Conservation (phyloP, 2,888 invertebrate species). For the Rambutsinella grinnellia region DNA sequence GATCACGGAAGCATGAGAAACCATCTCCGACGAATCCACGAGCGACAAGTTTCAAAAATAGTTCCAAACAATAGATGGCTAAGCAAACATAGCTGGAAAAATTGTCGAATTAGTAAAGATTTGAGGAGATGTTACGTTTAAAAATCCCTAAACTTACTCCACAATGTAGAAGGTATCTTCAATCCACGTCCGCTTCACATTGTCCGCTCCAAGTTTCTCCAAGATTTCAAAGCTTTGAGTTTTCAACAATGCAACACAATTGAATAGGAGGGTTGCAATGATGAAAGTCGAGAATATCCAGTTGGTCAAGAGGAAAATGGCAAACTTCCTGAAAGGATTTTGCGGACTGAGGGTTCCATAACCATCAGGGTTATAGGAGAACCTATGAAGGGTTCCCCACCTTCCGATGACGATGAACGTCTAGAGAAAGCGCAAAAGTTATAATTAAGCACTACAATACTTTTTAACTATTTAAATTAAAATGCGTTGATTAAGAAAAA, state of each 20-base stretch:
- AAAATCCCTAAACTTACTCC: conserved; percentile 34
- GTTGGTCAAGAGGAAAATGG: conserved; percentile 45
- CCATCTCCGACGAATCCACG: conserved; percentile 42
- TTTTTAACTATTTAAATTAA: too few species aligned
- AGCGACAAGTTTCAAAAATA: conserved; percentile 44
- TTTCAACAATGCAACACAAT: conserved; percentile 32
- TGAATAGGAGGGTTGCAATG: conserved; percentile 32
- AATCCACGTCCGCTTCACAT: conserved; percentile 21
- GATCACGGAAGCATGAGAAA: conserved; percentile 47
- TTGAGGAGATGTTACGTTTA: too few species aligned
- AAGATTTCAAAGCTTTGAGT: conserved; percentile 36
- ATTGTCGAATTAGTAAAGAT: too few species aligned
- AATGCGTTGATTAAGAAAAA: too few species aligned
- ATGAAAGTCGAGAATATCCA: conserved; percentile 51
- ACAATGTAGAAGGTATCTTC: conserved; percentile 30
- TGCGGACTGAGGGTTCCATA: conserved; percentile 21
- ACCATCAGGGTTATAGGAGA: conserved; percentile 26
- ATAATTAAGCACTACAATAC: too few species aligned
- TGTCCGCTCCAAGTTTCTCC: neutral
- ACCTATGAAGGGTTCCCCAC: conserved; percentile 51
- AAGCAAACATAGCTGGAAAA: conserved; percentile 40
- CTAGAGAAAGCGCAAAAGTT: too few species aligned
- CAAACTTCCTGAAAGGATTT: conserved; percentile 29
- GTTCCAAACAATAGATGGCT: conserved; percentile 46
- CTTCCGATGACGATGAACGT: conserved; percentile 52